Base-by-base conservation (phyloP, 2,797 vertebrate species). In the Natrix natrix region DNA sequence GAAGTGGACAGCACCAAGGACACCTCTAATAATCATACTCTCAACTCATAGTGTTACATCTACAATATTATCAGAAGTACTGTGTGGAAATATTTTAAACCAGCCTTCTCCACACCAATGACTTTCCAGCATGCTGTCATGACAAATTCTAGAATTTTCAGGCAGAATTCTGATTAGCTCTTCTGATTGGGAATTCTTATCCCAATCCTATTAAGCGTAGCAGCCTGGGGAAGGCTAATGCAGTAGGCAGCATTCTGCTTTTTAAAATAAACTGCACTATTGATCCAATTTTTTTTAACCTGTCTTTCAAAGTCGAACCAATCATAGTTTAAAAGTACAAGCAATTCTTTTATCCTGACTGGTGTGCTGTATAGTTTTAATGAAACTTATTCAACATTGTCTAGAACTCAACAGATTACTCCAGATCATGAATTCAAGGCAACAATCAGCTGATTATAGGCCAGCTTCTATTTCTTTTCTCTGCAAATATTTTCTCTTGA, bases 251-350 rank as follows among this genome's bases (percentile, higher is more conserved):
- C 43, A 24, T 24, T 48, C 22, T 83, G 37, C 37, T 83, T 48
- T 83, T 83, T 48, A 83, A 83, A 83, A 48, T 43, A 83, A 83
- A 48, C n/a, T 32, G 66, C 66, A 32, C 20, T 83, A 83, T 83
- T 83, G 37, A 83, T 83, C 78, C 43, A 24, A 48, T 83, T 48
- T 48, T 12, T 24, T 48, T 52, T n/a, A 61, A 32, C 57, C 52
- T 87, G 17, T n/a, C n/a, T 94, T 32, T n/a, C 78, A 91, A 74
- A 91, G 16, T 57, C 22, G n/a, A 92, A 56, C 6, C 78, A 89
- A 63, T 92, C 54, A 32, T 55, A 91, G 69, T 90, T 94, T 87
- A 89, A 83, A 0, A 0, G 43, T 28, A 74, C 28, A 28, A 24
- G 54, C 37, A 52, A 32, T 93, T 55, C 22, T 91, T 91, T 83